Evolutionary conservation across 2,797 vertebrate species (phyloP), one percentile per base, ranked within the genome.

Genomic region (Girardinus metallicus): DNA sequence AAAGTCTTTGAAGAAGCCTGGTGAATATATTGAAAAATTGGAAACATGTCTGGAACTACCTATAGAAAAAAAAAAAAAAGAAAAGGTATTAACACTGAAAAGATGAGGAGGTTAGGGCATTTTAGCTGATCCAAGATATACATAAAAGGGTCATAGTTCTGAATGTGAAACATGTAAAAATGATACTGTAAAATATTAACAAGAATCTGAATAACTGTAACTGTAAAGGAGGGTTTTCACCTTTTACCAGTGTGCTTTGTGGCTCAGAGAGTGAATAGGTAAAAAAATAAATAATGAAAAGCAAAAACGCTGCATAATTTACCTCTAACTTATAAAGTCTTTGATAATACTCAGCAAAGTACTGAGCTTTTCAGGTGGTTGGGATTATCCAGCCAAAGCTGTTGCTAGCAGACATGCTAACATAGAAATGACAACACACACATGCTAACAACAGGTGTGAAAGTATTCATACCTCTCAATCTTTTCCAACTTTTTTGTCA

Each of bases 71-170:
- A 53, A 4, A 60, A 29, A 12, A n/a, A 11, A 29, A 1, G 29
- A 6, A 43, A 16, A n/a, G 73, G 57, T 31, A 74, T 62, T 68
- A 46, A 75, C 13, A 41, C 29, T 46, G 26, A 36, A 31, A 29
- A 76, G 62, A 57, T 68, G 55, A 11, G 11, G 34, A 44, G 44
- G 74, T 55, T 68, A 0, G 53, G 34, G 47, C 44, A 41, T 74
- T 84, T 75, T 64, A 74, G 73, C 60, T 75, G 55, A 85, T 51
- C 41, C 34, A 39, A 43, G 11, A 78, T 57, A 80, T n/a, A 43
- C 55, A 72, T 76, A 44, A 21, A 41, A 39, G 6, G 53, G 78
- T 76, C 80, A 71, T 1, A 36, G 57, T 23, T 31, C 31, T 66
- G 7, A 39, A 53, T 60, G 4, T 73, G 46, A 73, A 73, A 80